Conservation (phyloP, 1,140 invertebrate species). For the Drosophila busckii region DNA sequence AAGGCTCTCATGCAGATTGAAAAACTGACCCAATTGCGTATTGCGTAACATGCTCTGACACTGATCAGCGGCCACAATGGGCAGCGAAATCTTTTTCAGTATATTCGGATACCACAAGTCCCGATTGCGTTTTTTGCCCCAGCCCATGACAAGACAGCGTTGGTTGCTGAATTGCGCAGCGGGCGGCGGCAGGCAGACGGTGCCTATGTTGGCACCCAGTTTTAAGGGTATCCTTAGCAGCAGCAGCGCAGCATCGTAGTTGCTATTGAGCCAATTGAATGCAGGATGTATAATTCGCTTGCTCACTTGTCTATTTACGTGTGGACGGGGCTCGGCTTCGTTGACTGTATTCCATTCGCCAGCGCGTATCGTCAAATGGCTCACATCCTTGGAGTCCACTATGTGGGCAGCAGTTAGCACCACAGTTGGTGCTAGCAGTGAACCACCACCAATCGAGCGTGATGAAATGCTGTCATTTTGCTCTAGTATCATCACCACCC, state of each 20-base stretch:
- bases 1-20: conserved; percentile 79
- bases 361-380: conserved; percentile 11
- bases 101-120: conserved; percentile 43
- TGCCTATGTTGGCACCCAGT: conserved; percentile 13
- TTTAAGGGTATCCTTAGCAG: conserved; percentile 2
- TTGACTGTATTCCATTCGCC: conserved; percentile 29
- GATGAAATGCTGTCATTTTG: no score
- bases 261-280: background rate
- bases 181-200: conserved; percentile 20
- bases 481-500: no score
- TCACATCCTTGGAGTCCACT: conserved; percentile 68
- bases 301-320: conserved; percentile 2
- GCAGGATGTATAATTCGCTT: background rate
- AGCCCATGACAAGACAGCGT: conserved; percentile 31
- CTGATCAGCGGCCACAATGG: conserved; percentile 70
- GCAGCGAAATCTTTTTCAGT: conserved; percentile 83
- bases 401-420: conserved; percentile 85
- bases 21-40: conserved; percentile 77
- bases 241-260: conserved; percentile 23
- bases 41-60: conserved; percentile 79
- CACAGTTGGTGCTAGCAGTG: conserved; percentile 83
- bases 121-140: conserved; percentile 9
- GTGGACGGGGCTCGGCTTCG: background rate
- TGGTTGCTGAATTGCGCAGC: rapidly evolving
- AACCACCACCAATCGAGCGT: conserved; percentile 80